Evolutionary conservation across 2,797 vertebrate species (phyloP).

Genomic region (Brotula barbata): DNA sequence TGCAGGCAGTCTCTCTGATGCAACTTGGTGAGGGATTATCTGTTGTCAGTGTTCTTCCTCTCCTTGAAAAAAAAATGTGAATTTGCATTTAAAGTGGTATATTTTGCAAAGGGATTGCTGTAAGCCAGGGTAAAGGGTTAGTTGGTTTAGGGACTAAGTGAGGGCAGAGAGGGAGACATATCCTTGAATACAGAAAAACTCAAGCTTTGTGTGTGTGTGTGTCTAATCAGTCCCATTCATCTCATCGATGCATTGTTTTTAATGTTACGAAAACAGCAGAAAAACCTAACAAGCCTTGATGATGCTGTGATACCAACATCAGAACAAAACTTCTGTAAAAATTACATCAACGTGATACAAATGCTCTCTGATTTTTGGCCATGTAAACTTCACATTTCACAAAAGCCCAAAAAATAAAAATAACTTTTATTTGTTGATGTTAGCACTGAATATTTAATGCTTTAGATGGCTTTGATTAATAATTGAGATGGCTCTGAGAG

Average conservation of each 20-base stretch:
- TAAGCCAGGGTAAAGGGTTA: slow-evolving; percentile 23
- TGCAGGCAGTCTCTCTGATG: slow-evolving; percentile 54
- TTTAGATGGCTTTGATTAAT: too few species aligned
- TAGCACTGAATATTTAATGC: too few species aligned
- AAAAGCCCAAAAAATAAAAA: too few species aligned
- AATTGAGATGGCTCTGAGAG: too few species aligned
- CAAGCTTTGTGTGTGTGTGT: slow-evolving; percentile 54
- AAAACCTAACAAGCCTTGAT: too few species aligned
- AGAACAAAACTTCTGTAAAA: too few species aligned
- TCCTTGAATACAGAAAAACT: slow-evolving; percentile 62
- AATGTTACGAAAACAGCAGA: too few species aligned
- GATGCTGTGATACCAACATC: too few species aligned
- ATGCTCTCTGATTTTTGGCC: too few species aligned
- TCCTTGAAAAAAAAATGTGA: slow-evolving; percentile 26
- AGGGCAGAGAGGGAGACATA: slow-evolving; percentile 55
- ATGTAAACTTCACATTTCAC: too few species aligned
- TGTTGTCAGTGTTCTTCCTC: slow-evolving; percentile 65
- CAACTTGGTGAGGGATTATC: slow-evolving; percentile 73
- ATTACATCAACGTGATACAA: too few species aligned
- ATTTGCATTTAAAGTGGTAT: slow-evolving; percentile 82
- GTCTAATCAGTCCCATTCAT: slow-evolving; percentile 43
- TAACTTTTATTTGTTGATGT: too few species aligned
- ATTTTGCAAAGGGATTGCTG: slow-evolving; percentile 31
- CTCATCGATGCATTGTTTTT: slow-evolving; percentile 32
- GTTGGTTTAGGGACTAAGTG: slow-evolving; percentile 53